A percentile compares a stretch with the other conserved stretches of the same genome.
These are phyloP conservation scores for Eublepharis macularius DNA, from an alignment of 2,113 vertebrate species.

Conservation along the genomic window DNA sequence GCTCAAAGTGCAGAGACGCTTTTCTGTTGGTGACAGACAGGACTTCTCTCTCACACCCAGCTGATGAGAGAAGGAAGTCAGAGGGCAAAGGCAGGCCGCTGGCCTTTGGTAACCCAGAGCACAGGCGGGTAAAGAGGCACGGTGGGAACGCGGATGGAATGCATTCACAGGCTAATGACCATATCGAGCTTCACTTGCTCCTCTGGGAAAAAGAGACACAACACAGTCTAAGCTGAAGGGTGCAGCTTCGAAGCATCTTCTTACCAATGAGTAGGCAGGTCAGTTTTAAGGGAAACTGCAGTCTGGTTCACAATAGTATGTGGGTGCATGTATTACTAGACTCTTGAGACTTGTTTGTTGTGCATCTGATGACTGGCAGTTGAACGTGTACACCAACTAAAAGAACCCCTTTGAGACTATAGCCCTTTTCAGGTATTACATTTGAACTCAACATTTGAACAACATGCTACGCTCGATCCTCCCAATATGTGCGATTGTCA, in stretches of 20 bases:
- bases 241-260: background rate
- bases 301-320: background rate
- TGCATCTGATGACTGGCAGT: background rate
- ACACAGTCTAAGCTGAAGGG: background rate
- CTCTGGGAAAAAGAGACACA: background rate
- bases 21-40: background rate
- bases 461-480: no score
- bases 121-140: slow-evolving; percentile 22
- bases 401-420: no score
- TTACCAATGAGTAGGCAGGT: background rate
- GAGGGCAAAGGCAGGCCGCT: slow-evolving; percentile 35
- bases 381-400: background rate
- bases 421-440: no score
- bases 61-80: slow-evolving; percentile 15
- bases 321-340: no score
- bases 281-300: background rate
- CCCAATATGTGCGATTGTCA: no score
- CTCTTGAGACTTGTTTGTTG: background rate
- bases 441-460: background rate
- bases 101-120: slow-evolving; percentile 28
- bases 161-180: slow-evolving; percentile 54
- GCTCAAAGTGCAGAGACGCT: background rate
- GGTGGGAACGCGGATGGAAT: slow-evolving; percentile 32
- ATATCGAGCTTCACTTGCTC: slow-evolving; percentile 25
- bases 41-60: background rate